These are phyloP conservation scores for Sterrhoptilus dennistouni DNA, from an alignment of 2,113 vertebrate species.

Conservation along the genomic window DNA sequence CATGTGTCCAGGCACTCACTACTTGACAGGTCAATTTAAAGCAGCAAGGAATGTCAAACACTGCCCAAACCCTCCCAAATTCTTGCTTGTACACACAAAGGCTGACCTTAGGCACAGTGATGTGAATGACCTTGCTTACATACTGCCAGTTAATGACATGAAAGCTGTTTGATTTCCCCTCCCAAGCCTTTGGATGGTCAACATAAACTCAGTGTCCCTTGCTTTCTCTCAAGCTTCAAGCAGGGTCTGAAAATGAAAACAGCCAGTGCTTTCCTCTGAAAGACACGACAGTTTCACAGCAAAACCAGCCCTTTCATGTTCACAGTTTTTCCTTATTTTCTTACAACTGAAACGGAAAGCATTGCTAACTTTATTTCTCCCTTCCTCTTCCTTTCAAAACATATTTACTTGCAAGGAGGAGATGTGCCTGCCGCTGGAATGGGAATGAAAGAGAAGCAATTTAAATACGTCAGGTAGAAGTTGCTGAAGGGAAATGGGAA, in stretches of 20 bases:
- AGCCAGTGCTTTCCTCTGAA: neutral
- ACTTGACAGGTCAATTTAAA: neutral
- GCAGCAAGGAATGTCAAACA: neutral
- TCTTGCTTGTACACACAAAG: neutral
- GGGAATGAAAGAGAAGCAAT: neutral
- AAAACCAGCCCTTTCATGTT: neutral
- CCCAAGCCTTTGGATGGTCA: conserved; percentile 40
- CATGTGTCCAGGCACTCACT: neutral
- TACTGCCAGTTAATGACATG: conserved; percentile 30
- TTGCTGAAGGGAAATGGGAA: neutral
- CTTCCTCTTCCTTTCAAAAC: neutral
- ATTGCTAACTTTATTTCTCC: neutral
- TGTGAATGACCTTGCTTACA: conserved; percentile 32
- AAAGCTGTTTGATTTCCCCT: conserved; percentile 58
- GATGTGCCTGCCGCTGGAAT: neutral
- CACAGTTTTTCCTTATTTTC: neutral
- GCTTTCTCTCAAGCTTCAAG: neutral
- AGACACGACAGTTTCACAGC: neutral
- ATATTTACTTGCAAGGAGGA: conserved; percentile 34
- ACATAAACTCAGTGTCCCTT: neutral
- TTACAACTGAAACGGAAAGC: neutral
- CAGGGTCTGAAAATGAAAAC: neutral
- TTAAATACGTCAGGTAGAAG: neutral
- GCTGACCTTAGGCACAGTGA: conserved; percentile 49
- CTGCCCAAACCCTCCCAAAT: neutral